Evolutionary conservation across 2,113 vertebrate species (phyloP), one percentile per base, ranked within the genome.

Genomic region (Smithornis capensis): DNA sequence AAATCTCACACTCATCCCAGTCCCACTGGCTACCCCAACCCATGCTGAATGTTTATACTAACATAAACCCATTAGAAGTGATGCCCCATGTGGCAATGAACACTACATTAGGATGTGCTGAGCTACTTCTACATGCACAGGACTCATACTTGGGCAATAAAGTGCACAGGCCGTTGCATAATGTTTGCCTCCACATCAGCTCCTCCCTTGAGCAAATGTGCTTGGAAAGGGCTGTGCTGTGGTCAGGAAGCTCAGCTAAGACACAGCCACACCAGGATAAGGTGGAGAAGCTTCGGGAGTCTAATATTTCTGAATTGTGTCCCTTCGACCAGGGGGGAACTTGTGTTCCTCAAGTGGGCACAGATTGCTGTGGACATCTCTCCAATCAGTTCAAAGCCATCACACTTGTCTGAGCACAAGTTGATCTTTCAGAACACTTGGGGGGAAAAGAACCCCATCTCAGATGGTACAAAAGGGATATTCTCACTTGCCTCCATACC

Each of bases 41-140:
- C n/a, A 2, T 7, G 21, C 17, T 38, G 55, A 25, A 10, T 18
- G 33, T 33, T 59, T 10, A 56, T 16, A 57, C 38, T 62, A 22
- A 9, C 3, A 14, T 4, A 57, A 83, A 23, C 19, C 44, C 44
- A 35, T n/a, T 17, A 4, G 16, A 49, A 55, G 12, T 5, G 7
- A 5, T 40, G 55, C 11, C 22, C 71, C 29, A 25, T 50, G 52
- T 31, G 35, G 14, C 29, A 5, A 44, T 1, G 23, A 75, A 1
- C 68, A 18, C 8, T 29, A 44, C 4, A 4, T 8, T 40, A 5
- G 14, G 40, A 38, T 0, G 0, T 5, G 25, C 40, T 53, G 64
- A 84, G 77, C 53, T 85, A 12, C 40, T 55, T 15, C 45, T 45
- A 2, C 23, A 0, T 0, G 37, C 59, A 29, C 44, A 77, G 45